phyloP scores from a whole-genome alignment of 1,140 invertebrate genomes.

The Platorchestia sp. region DNA sequence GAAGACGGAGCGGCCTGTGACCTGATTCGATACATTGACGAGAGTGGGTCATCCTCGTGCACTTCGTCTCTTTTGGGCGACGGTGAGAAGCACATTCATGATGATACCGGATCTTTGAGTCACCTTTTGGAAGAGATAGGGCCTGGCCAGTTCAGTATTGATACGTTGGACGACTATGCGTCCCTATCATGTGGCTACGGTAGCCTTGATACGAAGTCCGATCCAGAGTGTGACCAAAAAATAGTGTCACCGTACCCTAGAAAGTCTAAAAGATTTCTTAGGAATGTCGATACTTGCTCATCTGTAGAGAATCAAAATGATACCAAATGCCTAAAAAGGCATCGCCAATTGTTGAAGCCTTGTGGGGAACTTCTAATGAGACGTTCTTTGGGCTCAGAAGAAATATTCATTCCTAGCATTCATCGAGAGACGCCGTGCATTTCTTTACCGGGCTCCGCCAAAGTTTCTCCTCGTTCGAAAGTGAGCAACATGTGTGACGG shows the following conservation, averaged over 20 bases:
- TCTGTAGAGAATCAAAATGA: neutral
- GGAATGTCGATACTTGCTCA: neutral
- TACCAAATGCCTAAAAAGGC: neutral
- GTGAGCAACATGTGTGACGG: conserved; percentile 13
- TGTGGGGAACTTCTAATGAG: conserved; percentile 38
- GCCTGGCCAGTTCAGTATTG: conserved; percentile 65
- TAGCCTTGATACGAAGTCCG: conserved; percentile 62
- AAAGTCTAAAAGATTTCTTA: conserved; percentile 10
- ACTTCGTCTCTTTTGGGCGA: conserved; percentile 65
- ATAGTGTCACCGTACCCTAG: neutral
- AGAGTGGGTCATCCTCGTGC: conserved; percentile 64
- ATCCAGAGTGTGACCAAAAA: conserved; percentile 26
- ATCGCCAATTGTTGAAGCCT: conserved; percentile 8
- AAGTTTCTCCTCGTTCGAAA: conserved; percentile 29
- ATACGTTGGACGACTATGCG: conserved; percentile 65
- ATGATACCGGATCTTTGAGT: conserved; percentile 64
- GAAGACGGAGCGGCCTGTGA: conserved; percentile 45
- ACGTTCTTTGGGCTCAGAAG: conserved; percentile 25
- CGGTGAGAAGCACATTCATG: conserved; percentile 56
- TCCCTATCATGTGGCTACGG: conserved; percentile 66
- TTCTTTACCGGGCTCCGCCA: conserved; percentile 5
- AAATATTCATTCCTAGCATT: neutral
- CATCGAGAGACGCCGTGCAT: neutral
- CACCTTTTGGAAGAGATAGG: conserved; percentile 65
- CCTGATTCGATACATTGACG: conserved; percentile 66